A percentile compares a stretch with the other conserved stretches of the same genome.
phyloP scores from a whole-genome alignment of 1,140 invertebrate species.

The Zaprionus tsacasi region DNA sequence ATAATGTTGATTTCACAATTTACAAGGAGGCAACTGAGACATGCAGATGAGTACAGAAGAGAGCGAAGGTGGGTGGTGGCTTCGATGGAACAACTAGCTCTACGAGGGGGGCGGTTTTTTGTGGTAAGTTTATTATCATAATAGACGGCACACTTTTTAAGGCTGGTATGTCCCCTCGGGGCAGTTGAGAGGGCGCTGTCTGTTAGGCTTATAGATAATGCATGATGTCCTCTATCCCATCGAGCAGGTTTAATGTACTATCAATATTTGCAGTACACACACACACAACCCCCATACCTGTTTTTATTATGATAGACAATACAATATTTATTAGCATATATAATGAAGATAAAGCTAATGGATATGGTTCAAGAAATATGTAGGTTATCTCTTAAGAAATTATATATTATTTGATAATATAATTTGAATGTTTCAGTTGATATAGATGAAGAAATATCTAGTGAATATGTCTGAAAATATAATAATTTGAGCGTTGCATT shows the following conservation, averaged over 20 bases:
- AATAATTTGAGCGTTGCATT: no score
- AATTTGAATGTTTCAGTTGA: neutral
- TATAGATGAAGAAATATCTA: neutral
- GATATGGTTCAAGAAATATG: neutral
- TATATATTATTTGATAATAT: neutral
- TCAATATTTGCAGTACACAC: constrained; percentile 1
- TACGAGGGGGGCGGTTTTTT: constrained; percentile 28
- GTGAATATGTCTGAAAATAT: no score
- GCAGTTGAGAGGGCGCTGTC: constrained; percentile 31
- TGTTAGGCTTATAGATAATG: constrained; percentile 64
- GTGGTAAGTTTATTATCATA: constrained; percentile 79
- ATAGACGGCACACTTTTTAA: constrained; percentile 65
- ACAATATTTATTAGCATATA: constrained; percentile 46
- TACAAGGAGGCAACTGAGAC: constrained; percentile 53
- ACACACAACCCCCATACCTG: no score
- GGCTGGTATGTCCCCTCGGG: constrained; percentile 24
- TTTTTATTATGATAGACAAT: constrained; percentile 13
- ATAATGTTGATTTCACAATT: constrained; percentile 81
- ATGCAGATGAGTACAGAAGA: constrained; percentile 10
- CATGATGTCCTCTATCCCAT: constrained; percentile 52
- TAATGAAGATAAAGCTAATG: constrained; percentile 22
- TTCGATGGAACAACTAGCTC: neutral
- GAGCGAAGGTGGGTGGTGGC: neutral
- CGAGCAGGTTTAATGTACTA: constrained; percentile 54
- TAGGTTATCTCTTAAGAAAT: neutral